Percentiles rank a stretch among this genome's conserved stretches.
These are phyloP conservation scores for Echinops telfairi DNA, from an alignment of 2,113 vertebrate species.

Conservation along the genomic window DNA sequence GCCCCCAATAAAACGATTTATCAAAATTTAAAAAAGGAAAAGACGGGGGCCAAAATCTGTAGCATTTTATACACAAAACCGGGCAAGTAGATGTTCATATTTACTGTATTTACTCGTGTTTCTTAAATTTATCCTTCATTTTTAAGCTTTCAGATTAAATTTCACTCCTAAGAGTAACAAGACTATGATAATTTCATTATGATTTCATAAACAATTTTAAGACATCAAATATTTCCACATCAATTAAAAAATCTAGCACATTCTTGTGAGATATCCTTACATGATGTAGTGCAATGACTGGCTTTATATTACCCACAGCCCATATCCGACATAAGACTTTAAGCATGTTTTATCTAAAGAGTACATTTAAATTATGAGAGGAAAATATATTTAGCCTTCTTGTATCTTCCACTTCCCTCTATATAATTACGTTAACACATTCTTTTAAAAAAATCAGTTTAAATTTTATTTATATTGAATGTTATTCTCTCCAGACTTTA, in stretches of 20 bases:
- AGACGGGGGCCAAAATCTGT: neutral
- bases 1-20: too few species aligned
- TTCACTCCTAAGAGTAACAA: slow-evolving; percentile 19
- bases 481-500: slow-evolving; percentile 75
- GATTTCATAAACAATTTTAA: slow-evolving; percentile 27
- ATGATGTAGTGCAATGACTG: too few species aligned
- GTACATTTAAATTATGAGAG: slow-evolving; percentile 3
- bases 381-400: neutral
- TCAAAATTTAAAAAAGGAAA: neutral
- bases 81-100: neutral
- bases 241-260: neutral
- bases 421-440: slow-evolving; percentile 65
- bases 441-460: slow-evolving; percentile 69
- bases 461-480: slow-evolving; percentile 85
- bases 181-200: slow-evolving; percentile 5
- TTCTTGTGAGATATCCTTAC: neutral
- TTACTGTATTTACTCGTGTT: neutral
- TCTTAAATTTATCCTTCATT: slow-evolving; percentile 7
- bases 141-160: slow-evolving; percentile 45
- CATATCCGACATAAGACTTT: neutral
- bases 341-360: neutral
- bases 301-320: neutral
- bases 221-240: slow-evolving; percentile 17
- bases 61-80: slow-evolving; percentile 2
- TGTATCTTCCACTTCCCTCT: neutral